These are phyloP conservation scores for Mustelus asterias DNA, from an alignment of 2,113 vertebrate genomes.

Conservation along the genomic window DNA sequence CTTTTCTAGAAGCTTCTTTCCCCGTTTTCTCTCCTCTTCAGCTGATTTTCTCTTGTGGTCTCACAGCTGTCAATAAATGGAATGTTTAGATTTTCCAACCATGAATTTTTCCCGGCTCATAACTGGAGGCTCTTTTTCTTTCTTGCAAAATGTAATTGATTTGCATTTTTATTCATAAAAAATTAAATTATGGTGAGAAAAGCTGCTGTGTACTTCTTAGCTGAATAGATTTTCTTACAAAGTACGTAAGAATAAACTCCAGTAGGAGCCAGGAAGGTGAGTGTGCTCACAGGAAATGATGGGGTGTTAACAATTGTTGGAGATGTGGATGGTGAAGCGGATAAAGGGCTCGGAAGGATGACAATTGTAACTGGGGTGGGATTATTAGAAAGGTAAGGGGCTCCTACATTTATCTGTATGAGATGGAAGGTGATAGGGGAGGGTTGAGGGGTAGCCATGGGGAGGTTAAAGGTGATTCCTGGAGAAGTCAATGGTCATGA, in stretches of 20 bases:
- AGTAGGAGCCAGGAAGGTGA: too few species aligned
- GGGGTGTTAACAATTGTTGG: too few species aligned
- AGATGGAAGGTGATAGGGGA: too few species aligned
- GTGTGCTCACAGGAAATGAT: too few species aligned
- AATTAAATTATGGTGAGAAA: not conserved
- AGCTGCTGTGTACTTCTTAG: not conserved
- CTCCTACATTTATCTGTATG: too few species aligned
- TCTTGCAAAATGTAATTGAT: not conserved
- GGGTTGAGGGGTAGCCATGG: too few species aligned
- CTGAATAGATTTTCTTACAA: not conserved
- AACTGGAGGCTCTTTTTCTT: not conserved
- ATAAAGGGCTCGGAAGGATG: too few species aligned
- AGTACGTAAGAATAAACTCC: not conserved
- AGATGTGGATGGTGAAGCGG: too few species aligned
- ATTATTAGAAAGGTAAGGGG: too few species aligned
- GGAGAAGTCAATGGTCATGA: too few species aligned
- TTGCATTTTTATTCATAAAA: not conserved
- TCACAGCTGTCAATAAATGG: not conserved
- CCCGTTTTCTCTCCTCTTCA: not conserved
- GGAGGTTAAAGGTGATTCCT: too few species aligned
- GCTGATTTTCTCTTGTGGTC: not conserved
- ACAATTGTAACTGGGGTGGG: too few species aligned
- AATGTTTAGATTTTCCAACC: not conserved
- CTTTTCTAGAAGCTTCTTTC: not conserved
- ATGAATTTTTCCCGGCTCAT: not conserved